phyloP scores from a whole-genome alignment of 2,888 invertebrate genomes.

The Chironomus tentans region DNA sequence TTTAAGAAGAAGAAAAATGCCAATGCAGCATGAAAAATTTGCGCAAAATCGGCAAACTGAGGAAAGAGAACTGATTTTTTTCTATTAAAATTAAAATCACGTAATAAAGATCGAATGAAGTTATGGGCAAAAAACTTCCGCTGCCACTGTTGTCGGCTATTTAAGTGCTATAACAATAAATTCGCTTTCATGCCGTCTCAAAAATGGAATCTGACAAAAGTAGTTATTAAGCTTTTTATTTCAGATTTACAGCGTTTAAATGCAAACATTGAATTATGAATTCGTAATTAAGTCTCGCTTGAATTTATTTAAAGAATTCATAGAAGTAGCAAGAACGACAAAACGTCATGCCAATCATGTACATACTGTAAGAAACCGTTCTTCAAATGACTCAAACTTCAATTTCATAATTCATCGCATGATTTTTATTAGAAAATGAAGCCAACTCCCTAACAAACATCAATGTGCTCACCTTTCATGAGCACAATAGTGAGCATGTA shows the following conservation, averaged over 20 bases:
- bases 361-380: too few species aligned
- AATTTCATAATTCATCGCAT: not conserved
- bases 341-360: too few species aligned
- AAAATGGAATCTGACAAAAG: not conserved
- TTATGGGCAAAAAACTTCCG: not conserved
- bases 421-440: too few species aligned
- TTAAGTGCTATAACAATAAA: not conserved
- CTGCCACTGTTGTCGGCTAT: not conserved
- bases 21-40: not conserved
- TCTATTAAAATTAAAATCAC: constrained; percentile 1
- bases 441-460: too few species aligned
- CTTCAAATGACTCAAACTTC: not conserved
- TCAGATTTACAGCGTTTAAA: not conserved
- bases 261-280: not conserved
- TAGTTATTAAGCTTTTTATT: not conserved
- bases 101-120: not conserved
- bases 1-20: too few species aligned
- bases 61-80: not conserved
- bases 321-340: too few species aligned
- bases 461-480: too few species aligned
- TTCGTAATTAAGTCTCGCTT: not conserved
- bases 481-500: too few species aligned
- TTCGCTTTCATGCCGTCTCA: not conserved
- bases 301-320: too few species aligned
- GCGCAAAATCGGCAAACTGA: not conserved